These are phyloP conservation scores for Dryocosmus kuriphilus DNA, from an alignment of 2,888 invertebrate genomes.

Conservation along the genomic window DNA sequence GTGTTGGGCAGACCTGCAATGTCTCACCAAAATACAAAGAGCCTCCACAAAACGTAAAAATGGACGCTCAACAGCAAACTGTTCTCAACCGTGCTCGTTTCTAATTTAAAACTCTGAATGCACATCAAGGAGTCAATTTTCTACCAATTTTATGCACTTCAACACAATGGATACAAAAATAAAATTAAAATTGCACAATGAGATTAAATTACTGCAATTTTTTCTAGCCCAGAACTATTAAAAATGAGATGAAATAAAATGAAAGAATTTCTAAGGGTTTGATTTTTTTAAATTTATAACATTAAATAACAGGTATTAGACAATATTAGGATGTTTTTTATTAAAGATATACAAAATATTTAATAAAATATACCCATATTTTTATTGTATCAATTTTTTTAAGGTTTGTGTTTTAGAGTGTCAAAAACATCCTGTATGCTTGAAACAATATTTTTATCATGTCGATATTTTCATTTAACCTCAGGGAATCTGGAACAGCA, in stretches of 20 bases:
- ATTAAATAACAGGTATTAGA: no score
- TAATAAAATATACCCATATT: background rate
- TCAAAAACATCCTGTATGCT: no score
- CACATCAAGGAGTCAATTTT: slow-evolving; percentile 7
- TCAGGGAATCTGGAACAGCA: background rate
- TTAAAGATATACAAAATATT: background rate
- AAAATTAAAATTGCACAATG: background rate
- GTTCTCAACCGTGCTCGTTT: slow-evolving; percentile 69
- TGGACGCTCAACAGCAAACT: slow-evolving; percentile 68
- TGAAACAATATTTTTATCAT: no score
- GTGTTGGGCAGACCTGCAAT: slow-evolving; percentile 75
- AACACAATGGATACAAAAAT: background rate
- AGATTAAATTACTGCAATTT: background rate
- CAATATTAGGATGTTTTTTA: background rate
- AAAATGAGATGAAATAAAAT: background rate
- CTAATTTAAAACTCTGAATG: slow-evolving; percentile 16
- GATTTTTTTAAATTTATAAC: background rate
- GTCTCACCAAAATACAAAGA: slow-evolving; percentile 75
- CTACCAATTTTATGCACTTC: background rate
- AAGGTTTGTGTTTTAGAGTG: no score
- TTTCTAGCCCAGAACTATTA: background rate
- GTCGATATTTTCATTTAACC: background rate
- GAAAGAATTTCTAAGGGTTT: no score
- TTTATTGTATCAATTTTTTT: no score
- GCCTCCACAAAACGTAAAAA: slow-evolving; percentile 70